A percentile compares a stretch with the other conserved stretches of the same genome.
Conservation (phyloP, 2,113 vertebrate genomes). For the Maccullochella peelii region DNA sequence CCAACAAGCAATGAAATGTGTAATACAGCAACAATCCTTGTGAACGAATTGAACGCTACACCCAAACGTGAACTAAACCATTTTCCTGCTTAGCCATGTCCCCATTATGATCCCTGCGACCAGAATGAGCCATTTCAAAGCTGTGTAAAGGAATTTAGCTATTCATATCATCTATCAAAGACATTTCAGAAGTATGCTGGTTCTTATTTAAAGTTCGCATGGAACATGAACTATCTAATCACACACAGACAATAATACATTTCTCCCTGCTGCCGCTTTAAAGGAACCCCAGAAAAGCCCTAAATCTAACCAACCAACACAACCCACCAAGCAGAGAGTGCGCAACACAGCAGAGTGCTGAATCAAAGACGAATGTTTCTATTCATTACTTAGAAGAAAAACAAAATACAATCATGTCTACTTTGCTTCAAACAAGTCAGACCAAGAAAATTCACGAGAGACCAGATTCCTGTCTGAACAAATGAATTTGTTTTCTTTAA, state of each 20-base stretch:
- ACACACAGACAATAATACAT: conserved; percentile 76
- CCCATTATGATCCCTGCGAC: conserved; percentile 37
- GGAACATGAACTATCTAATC: conserved; percentile 73
- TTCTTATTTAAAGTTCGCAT: conserved; percentile 76
- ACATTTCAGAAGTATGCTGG: conserved; percentile 75
- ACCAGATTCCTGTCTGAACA: conserved; percentile 45
- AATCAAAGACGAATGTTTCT: conserved; percentile 69
- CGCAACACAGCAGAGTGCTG: conserved; percentile 17
- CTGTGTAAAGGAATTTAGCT: conserved; percentile 61
- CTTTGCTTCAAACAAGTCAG: conserved; percentile 47
- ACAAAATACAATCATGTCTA: conserved; percentile 46
- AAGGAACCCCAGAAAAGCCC: conserved; percentile 54
- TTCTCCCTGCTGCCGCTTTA: conserved; percentile 54
- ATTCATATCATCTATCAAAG: conserved; percentile 81
- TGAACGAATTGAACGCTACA: conserved; percentile 18
- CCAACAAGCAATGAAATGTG: conserved; percentile 32
- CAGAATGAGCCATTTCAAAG: conserved; percentile 65
- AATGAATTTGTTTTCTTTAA: conserved; percentile 47
- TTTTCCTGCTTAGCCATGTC: conserved; percentile 40
- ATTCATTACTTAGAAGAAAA: conserved; percentile 49
- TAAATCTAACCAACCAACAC: conserved; percentile 35
- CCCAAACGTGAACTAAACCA: conserved; percentile 58
- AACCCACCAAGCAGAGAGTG: conserved; percentile 28
- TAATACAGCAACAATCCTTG: conserved; percentile 27
- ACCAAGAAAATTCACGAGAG: conserved; percentile 27